Base-by-base conservation (phyloP, 2,888 invertebrate genomes). In the Spicauda simplicius region DNA sequence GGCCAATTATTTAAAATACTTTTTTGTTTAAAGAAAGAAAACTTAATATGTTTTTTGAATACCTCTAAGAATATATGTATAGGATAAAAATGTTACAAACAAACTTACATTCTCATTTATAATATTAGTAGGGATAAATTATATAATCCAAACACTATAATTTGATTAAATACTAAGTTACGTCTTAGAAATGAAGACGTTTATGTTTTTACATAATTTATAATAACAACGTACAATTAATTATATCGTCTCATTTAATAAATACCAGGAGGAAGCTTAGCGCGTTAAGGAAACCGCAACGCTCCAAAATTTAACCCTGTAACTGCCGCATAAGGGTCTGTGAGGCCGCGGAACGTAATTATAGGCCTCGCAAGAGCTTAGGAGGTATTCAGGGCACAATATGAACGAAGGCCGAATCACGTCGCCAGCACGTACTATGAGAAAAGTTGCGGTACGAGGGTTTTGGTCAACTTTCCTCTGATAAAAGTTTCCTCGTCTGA, bases 401-500 rank as follows among this genome's bases (percentile, higher is more conserved):
- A 65, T 62, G 60, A 56, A 55, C 60, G 30, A 25, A 56, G 45
- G 59, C n/a, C n/a, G 41, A 62, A 62, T 33, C 61, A 54, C 52
- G 41, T 62, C 41, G 41, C 37, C 11, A 52, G 19, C 52, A 37
- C 64, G 56, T 50, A 73, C 87, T 87, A 88, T 85, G 85, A 85
- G 87, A 85, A 90, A 91, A 91, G 86, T 91, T 90, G 70, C 25
- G 71, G 77, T 77, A 72, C 80, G 80, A 79, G 77, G 86, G 85
- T 90, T 91, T 91, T 91, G 91, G 90, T 91, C 90, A 88, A 91
- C 90, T 91, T 91, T 65, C 77, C 81, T n/a, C 85, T 84, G 91
- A 91, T 91, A 91, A 92, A 92, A 92, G 82, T 93, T 91, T 85
- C 86, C 89, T 89, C 87, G 83, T 90, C 88, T 88, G 90, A 90